These are phyloP conservation scores for Caenorhabditis panamensis DNA, from an alignment of 2,888 invertebrate species.

Conservation along the genomic window DNA sequence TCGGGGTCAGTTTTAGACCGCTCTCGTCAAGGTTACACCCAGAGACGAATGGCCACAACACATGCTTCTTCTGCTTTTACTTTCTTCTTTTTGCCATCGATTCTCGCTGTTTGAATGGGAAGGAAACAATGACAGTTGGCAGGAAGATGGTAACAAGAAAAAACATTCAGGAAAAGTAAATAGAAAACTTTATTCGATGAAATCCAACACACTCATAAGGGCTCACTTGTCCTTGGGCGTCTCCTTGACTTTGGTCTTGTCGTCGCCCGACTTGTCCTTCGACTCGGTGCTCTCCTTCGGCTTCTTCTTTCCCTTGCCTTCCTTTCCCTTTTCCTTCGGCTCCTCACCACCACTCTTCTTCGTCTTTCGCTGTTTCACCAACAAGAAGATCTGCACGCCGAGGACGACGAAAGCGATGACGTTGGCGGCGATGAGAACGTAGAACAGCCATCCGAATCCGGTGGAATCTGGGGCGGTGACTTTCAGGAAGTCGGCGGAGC, in stretches of 20 bases:
- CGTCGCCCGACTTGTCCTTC: not conserved
- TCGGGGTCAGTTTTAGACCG: constrained; percentile 48
- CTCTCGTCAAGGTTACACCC: constrained; percentile 39
- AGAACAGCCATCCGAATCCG: constrained; percentile 18
- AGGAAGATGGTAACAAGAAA: no score
- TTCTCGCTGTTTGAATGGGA: not conserved
- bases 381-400: not conserved
- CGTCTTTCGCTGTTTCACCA: constrained; percentile 5
- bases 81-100: not conserved
- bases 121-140: not conserved
- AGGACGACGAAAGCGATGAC: not conserved
- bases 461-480: not conserved
- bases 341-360: constrained; percentile 9
- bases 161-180: not conserved
- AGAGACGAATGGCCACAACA: constrained; percentile 30
- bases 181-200: not conserved
- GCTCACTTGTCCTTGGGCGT: not conserved
- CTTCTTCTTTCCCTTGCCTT: constrained; percentile 11
- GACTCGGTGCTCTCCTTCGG: not conserved
- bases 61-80: constrained; percentile 30
- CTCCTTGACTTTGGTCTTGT: constrained; percentile 12
- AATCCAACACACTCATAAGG: no score
- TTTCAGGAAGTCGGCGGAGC: constrained; percentile 13
- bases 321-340: not conserved
- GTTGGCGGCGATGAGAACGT: not conserved